Evolutionary conservation across 2,797 vertebrate genomes (phyloP), one percentile per base, ranked within the genome.

Genomic region (Phataginus tricuspis): DNA sequence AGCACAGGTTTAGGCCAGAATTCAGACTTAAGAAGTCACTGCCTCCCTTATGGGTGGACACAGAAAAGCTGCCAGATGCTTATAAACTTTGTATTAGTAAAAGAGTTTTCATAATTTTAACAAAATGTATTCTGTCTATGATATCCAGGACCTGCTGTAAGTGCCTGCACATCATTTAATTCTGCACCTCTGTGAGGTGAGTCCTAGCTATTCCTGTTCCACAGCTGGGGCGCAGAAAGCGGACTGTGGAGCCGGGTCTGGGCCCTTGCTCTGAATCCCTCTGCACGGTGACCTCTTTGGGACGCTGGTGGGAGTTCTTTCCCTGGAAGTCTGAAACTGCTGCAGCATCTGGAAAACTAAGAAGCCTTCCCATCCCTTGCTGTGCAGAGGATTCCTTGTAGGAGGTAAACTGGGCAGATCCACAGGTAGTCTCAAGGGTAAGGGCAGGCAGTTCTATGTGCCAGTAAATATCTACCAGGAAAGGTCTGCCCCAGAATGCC

Each of bases 111-210:
- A 3, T 27, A 18, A 11, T 5, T 42, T 12, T n/a, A 25, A 6
- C 13, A 25, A 18, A n/a, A 42, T 45, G 68, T 72, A 0, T 25
- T 15, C 34, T 57, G 34, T 23, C 15, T 71, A 16, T 53, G 1
- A 0, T 4, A 0, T 72, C 53, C n/a, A 21, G 53, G 68, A 25
- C 5, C 19, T 11, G 19, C 53, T 45, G 2, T 23, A 0, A 0
- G 5, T 11, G 2, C 53, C 29, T 5, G 9, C 7, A 59, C 8
- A 16, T 37, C 51, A 4, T 2, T 14, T 25, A 39, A 23, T 31
- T 42, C 68, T n/a, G 2, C 19, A 0, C 12, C 53, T 42, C 84
- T 6, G 3, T 12, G 29, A 42, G 31, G 51, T 21, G 34, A 71
- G 19, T 11, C 45, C 45, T 45, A 12, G 45, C 45, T 45, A 12